Base-by-base conservation (phyloP, 2,113 vertebrate genomes). In the Aplodontia rufa region DNA sequence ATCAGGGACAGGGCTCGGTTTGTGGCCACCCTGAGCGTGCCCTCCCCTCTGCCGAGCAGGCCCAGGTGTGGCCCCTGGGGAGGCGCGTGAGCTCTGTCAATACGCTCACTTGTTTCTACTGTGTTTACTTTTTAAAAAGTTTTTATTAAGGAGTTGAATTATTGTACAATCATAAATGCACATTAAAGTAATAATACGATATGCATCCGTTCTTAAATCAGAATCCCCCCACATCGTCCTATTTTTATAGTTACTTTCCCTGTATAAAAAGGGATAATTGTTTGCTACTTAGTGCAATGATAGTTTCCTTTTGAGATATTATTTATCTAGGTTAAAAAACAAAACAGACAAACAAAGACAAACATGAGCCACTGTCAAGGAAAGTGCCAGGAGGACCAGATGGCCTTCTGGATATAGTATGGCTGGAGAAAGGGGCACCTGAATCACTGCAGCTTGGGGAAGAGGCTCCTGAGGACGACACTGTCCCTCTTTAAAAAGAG, bases 41-140 rank as follows among this genome's bases (percentile, higher is more conserved):
- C 10, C 53, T n/a, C 24, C 26, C 47, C 55, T 60, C 26, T 37
- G 8, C 40, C 47, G 17, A 60, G 40, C 60, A 51, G 83, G 64
- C 32, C 71, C 53, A 8, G 30, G 11, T 0, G 4, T 7, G 8
- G 84, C 35, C 7, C 8, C 3, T 16, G 9, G 5, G 20, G 6
- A 7, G 12, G 24, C 1, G 7, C 8, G 2, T 30, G 72, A 37
- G 17, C 5, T 4, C 45, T 26, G 35, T 24, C 22, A 71, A 14
- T 30, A 11, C 22, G 8, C n/a, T 51, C n/a, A 47, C 40, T 53
- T 28, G 19, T 62, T 83, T 35, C 75, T 1, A 0, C 45, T 37
- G 11, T 64, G 22, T 55, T 90, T 83, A 45, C 60, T 51, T 87
- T 87, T 66, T n/a, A n/a, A n/a, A n/a, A n/a, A n/a, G n/a, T n/a